Evolutionary conservation across 2,888 invertebrate species (phyloP), one percentile per base, ranked within the genome.

Genomic region (Cremastinae sp.): DNA sequence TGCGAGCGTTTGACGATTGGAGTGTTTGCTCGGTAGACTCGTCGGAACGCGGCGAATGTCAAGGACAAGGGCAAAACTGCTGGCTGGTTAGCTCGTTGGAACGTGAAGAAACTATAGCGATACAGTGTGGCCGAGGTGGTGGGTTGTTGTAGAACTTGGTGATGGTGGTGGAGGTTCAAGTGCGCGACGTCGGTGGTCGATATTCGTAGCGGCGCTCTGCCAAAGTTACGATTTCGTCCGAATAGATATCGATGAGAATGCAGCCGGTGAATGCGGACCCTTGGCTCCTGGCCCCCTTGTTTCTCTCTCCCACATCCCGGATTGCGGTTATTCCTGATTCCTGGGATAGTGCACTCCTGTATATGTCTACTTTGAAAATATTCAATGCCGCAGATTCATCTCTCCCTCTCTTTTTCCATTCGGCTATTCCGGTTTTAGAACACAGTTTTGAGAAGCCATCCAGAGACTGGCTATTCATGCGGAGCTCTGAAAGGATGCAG

Each of bases 31-130:
- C 75, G 70, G 65, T 72, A 65, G 74, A 80, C 80, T 74, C 75
- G 75, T 71, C 59, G 74, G 56, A 75, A 78, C 79, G 81, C 62
- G 79, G 51, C 51, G 82, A 84, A 84, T 85, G 83, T 84, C 85
- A 84, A 85, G 84, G 85, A 80, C 85, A 84, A 82, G 78, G 79
- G 79, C 78, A 75, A 76, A 75, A 58, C 56, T 72, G 53, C 51
- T 54, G 53, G 59, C 49, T 62, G 76, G 69, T 22, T 54, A 36
- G 58, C 49, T 16, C 20, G 61, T 36, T 12, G 49, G 56, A 61
- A 61, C 61, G 56, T 49, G 51, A 58, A 66, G 43, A 43, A 28
- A n/a, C n/a, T 47, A 51, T 36, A 62, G 38, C 65, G 51, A n/a
- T n/a, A n/a, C 58, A 49, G 16, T 62, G 72, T 28, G 61, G 68